phyloP scores from a whole-genome alignment of 2,797 vertebrate species.

The Siniperca undulata region DNA sequence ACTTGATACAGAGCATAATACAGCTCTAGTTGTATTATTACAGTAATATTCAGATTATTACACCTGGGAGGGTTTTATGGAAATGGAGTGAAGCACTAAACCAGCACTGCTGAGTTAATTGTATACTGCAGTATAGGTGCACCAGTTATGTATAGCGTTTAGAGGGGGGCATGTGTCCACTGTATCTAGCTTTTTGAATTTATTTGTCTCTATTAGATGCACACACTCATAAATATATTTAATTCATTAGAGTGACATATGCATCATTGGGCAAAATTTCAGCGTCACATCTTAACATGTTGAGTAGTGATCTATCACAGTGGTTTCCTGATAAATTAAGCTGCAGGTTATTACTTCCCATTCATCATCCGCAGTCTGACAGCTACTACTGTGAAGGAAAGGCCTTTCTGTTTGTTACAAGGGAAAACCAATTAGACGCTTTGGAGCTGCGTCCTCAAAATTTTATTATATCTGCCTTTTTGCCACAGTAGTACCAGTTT shows the following conservation, averaged over 20 bases:
- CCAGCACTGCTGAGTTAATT: slow-evolving; percentile 28
- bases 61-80: slow-evolving; percentile 51
- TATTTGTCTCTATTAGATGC: slow-evolving; percentile 39
- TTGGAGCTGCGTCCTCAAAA: slow-evolving; percentile 28
- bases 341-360: slow-evolving; percentile 71
- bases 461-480: slow-evolving; percentile 46
- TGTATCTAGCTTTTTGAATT: neutral
- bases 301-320: slow-evolving; percentile 63
- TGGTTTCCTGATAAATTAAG: slow-evolving; percentile 62
- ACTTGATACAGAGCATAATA: slow-evolving; percentile 23
- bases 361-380: slow-evolving; percentile 71
- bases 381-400: slow-evolving; percentile 53
- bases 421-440: slow-evolving; percentile 37
- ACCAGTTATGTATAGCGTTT: neutral
- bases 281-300: slow-evolving; percentile 36
- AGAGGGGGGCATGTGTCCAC: neutral
- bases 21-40: slow-evolving; percentile 37
- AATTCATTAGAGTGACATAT: slow-evolving; percentile 50
- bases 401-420: slow-evolving; percentile 49
- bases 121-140: slow-evolving; percentile 22
- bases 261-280: slow-evolving; percentile 56
- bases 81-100: slow-evolving; percentile 34
- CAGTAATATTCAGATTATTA: slow-evolving; percentile 59
- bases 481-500: neutral
- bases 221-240: slow-evolving; percentile 36